A percentile compares a stretch with the other conserved stretches of the same genome.
Evolutionary conservation across 2,888 invertebrate species (phyloP).

Genomic region (Caenorhabditis macrosperma): DNA sequence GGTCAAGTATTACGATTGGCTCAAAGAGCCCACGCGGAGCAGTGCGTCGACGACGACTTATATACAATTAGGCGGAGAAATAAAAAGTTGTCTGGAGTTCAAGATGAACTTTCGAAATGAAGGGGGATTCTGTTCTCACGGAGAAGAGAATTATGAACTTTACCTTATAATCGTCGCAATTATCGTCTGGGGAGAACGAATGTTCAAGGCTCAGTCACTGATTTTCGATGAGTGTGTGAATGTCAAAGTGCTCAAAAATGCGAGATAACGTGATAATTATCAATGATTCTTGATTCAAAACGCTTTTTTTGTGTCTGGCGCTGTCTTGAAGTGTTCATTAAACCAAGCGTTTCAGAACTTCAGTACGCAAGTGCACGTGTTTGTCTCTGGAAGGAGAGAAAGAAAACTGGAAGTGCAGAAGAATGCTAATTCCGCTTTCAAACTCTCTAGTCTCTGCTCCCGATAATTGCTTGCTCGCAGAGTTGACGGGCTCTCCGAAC

Average conservation of each 20-base stretch:
- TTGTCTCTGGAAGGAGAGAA: not conserved
- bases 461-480: constrained; percentile 38
- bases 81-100: constrained; percentile 8
- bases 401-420: constrained; percentile 13
- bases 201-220: not conserved
- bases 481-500: constrained; percentile 33
- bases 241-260: not conserved
- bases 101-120: not conserved
- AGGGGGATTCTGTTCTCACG: too few species aligned
- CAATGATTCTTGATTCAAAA: constrained; percentile 13
- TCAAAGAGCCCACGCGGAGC: too few species aligned
- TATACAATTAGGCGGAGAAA: not conserved
- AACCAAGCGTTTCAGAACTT: not conserved
- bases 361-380: constrained; percentile 9
- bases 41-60: not conserved
- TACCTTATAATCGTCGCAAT: not conserved
- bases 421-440: constrained; percentile 31
- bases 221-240: not conserved
- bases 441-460: constrained; percentile 33
- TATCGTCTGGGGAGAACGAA: not conserved
- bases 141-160: not conserved
- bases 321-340: constrained; percentile 7
- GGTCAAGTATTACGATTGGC: too few species aligned
- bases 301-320: not conserved
- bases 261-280: not conserved